Percentiles rank a stretch among this genome's conserved stretches.
Evolutionary conservation across 1,140 invertebrate genomes (phyloP).

Genomic region (Lordiphosa mommai): DNA sequence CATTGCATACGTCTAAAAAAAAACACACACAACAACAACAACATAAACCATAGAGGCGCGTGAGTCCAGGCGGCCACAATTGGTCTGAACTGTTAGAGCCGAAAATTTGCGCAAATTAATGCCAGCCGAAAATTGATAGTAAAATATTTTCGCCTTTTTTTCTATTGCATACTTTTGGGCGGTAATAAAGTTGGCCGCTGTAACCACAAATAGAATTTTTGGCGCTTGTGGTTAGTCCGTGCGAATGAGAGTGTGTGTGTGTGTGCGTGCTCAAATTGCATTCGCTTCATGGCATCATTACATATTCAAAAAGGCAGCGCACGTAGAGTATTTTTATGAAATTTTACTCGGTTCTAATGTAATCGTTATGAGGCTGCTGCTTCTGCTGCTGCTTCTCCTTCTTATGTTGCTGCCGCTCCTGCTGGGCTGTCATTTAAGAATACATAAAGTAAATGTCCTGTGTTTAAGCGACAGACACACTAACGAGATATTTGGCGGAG

Average conservation of each 20-base stretch:
- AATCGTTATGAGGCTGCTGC: slow-evolving; percentile 54
- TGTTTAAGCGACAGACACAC: slow-evolving; percentile 52
- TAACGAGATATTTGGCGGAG: slow-evolving; percentile 41
- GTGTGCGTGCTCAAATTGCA: slow-evolving; percentile 61
- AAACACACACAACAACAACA: slow-evolving; percentile 8
- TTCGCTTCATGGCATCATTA: slow-evolving; percentile 60
- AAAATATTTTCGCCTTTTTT: slow-evolving; percentile 49
- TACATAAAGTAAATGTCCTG: slow-evolving; percentile 68
- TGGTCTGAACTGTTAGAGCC: slow-evolving; percentile 50
- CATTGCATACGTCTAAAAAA: slow-evolving; percentile 18
- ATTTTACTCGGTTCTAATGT: slow-evolving; percentile 70
- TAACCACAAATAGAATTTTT: slow-evolving; percentile 69
- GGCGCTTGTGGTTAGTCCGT: slow-evolving; percentile 52
- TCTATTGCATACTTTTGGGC: slow-evolving; percentile 49
- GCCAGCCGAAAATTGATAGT: slow-evolving; percentile 61
- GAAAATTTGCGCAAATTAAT: slow-evolving; percentile 67
- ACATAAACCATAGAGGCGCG: slow-evolving; percentile 23
- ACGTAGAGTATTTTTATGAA: slow-evolving; percentile 68
- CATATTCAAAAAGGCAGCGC: slow-evolving; percentile 72
- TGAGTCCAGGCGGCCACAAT: slow-evolving; percentile 47
- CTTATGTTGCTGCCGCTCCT: not conserved
- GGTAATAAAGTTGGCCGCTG: slow-evolving; percentile 62
- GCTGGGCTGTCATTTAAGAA: slow-evolving; percentile 60
- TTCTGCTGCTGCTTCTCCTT: not conserved
- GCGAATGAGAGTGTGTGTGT: slow-evolving; percentile 11